Base-by-base conservation (phyloP, 2,888 invertebrate genomes). In the Phoronis australis region DNA sequence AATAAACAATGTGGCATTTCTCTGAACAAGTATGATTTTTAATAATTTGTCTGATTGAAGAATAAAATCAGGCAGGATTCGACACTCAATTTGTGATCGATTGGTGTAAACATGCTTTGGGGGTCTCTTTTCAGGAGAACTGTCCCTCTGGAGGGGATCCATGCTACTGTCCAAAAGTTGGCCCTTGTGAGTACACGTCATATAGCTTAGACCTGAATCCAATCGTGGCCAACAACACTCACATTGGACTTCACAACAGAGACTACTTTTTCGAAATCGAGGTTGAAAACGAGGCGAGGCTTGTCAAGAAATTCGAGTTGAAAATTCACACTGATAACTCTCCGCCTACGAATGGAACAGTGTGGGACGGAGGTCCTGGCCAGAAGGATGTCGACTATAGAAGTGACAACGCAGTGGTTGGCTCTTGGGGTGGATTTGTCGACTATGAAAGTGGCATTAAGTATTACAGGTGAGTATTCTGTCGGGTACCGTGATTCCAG, bases 371-470 rank as follows among this genome's bases (percentile, higher is more conserved):
- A n/a, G 66, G 65, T 38, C 42, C 48, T 12, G 24, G 27, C 26
- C 9, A 15, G 15, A 45, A 48, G 1, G 65, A 65, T 40, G 55
- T 62, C 22, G 65, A 63, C 42, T 65, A 56, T 42, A 56, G 56
- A 12, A 55, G 57, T 46, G 49, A 44, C 3, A 41, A 48, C 3
- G 20, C 27, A 1, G 25, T 61, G 3, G 45, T 43, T 4, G 48
- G 57, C 12, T 44, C 48, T 40, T 62, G 61, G 62, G 45, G 53
- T 24, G 64, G 60, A 2, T 64, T 64, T 47, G 52, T 62, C 24
- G 64, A 64, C 26, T 61, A 64, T 24, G 64, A 64, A 44, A 62
- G 62, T 49, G 61, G 58, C 2, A 58, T 64, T 6, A 55, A 52
- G 22, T 31, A 48, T 6, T 64, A 61, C 44, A 41, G 52, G 18